Conservation (phyloP, 2,888 invertebrate species). For the Zhengitettix transpicula region DNA sequence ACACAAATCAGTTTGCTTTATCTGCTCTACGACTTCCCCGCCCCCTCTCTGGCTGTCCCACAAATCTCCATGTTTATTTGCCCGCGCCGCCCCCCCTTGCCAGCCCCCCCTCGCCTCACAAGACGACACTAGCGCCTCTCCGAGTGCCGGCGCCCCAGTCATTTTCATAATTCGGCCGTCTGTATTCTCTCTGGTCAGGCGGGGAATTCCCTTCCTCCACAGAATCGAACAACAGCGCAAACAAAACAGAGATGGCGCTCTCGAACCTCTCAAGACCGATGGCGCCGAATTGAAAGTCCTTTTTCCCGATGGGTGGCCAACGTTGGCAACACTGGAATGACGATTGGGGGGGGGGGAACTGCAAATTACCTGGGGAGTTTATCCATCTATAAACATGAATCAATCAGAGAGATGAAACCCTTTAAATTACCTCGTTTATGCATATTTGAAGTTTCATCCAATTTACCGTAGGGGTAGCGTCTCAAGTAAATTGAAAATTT, state of each 20-base stretch:
- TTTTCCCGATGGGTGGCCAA: too few species aligned
- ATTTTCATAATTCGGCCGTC: conserved; percentile 44
- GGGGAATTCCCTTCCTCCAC: not conserved
- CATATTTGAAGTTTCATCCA: too few species aligned
- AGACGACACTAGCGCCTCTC: not conserved
- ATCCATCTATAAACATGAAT: too few species aligned
- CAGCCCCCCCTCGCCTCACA: not conserved
- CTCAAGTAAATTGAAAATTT: too few species aligned
- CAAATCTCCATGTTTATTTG: not conserved
- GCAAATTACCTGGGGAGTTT: too few species aligned
- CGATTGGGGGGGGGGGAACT: too few species aligned
- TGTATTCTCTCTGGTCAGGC: conserved; percentile 33
- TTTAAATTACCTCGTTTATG: too few species aligned
- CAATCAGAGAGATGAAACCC: too few species aligned
- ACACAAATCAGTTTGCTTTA: not conserved
- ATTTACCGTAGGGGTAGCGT: too few species aligned
- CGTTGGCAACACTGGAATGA: too few species aligned
- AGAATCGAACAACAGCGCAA: conserved; percentile 10
- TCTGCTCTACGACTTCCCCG: not conserved
- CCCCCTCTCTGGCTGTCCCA: not conserved
- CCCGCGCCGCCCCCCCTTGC: not conserved
- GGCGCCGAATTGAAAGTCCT: not conserved
- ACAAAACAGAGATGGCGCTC: conserved; percentile 10
- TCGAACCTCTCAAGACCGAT: not conserved
- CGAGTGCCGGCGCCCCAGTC: conserved; percentile 17